Evolutionary conservation across 2,797 vertebrate genomes (phyloP).

Genomic region (Leptoclinus maculatus): DNA sequence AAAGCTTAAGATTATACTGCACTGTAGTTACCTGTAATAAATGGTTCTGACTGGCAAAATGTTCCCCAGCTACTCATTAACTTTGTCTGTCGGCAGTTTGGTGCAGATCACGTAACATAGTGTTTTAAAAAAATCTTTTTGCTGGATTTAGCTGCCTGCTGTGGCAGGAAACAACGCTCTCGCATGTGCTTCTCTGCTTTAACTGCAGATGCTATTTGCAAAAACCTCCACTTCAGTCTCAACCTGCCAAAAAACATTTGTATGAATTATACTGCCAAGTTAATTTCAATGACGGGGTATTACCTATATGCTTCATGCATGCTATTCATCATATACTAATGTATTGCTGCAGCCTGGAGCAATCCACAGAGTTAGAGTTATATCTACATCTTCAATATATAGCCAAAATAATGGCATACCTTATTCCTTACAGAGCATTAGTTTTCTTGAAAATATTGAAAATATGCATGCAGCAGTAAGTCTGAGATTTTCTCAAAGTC

Average conservation of each 20-base stretch:
- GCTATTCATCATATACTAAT: conserved; percentile 13
- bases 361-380: conserved; percentile 9
- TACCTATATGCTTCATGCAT: not conserved
- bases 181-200: not conserved
- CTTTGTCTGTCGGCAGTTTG: not conserved
- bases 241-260: conserved; percentile 7
- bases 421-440: conserved; percentile 14
- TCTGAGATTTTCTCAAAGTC: conserved; percentile 11
- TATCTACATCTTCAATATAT: conserved; percentile 13
- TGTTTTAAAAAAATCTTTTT: not conserved
- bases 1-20: not conserved
- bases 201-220: conserved; percentile 12
- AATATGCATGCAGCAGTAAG: conserved; percentile 21
- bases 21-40: not conserved
- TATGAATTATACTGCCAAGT: not conserved
- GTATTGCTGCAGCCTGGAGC: conserved; percentile 11
- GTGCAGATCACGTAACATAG: not conserved
- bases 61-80: not conserved
- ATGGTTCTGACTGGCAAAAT: not conserved
- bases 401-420: conserved; percentile 18
- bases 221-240: not conserved
- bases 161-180: not conserved
- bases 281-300: not conserved
- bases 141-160: not conserved
- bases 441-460: conserved; percentile 7